Conservation (phyloP, 2,113 vertebrate genomes). For the Elachura formosa region DNA sequence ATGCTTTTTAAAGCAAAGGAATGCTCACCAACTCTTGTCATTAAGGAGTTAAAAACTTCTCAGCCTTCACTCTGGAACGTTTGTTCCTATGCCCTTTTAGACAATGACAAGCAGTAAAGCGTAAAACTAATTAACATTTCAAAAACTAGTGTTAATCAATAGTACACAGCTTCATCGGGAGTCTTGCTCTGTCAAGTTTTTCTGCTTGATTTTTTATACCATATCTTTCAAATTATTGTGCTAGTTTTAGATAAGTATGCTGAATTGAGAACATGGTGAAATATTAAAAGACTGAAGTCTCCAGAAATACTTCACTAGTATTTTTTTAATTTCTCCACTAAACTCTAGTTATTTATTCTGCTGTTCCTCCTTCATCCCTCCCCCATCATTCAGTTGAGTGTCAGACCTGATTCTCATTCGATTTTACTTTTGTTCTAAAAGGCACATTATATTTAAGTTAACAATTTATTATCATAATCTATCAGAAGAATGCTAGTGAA, state of each 20-base stretch:
- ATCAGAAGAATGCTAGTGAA: background rate
- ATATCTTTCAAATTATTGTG: constrained; percentile 64
- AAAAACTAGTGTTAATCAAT: constrained; percentile 77
- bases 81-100: constrained; percentile 71
- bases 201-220: constrained; percentile 51
- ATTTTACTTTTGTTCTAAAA: background rate
- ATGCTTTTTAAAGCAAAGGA: constrained; percentile 59
- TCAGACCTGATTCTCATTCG: background rate
- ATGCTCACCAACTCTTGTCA: constrained; percentile 47
- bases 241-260: constrained; percentile 54
- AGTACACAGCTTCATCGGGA: constrained; percentile 64
- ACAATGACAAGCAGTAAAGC: constrained; percentile 75
- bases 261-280: constrained; percentile 1
- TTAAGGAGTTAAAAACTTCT: constrained; percentile 71
- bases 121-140: constrained; percentile 82
- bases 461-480: background rate
- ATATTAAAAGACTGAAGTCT: background rate
- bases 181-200: constrained; percentile 38
- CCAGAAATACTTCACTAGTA: background rate
- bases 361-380: background rate
- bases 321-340: background rate
- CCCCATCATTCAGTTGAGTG: background rate
- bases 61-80: constrained; percentile 68
- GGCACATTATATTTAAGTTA: background rate
- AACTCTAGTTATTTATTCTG: background rate